A percentile compares a stretch with the other conserved stretches of the same genome.
phyloP scores from a whole-genome alignment of 2,888 invertebrate species.

The Ochropleura plecta region DNA sequence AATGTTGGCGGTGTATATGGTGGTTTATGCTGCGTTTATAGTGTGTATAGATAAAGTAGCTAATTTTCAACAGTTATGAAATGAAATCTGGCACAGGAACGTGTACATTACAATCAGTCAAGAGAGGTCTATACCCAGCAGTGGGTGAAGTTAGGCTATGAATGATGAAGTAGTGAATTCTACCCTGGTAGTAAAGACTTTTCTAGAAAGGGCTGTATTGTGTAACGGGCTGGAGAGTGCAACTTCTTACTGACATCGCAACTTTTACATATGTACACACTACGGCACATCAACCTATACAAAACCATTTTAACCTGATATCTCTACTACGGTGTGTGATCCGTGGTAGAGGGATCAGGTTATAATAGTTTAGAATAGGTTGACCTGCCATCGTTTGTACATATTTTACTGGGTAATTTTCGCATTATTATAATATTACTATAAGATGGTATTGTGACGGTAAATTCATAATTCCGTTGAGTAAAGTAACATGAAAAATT shows the following conservation, averaged over 20 bases:
- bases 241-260: background rate
- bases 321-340: too few relatives aligned
- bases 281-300: too few relatives aligned
- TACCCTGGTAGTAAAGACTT: background rate
- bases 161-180: background rate
- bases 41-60: background rate
- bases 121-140: background rate
- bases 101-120: background rate
- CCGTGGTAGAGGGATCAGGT: too few relatives aligned
- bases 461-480: too few relatives aligned
- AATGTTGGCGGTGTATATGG: background rate
- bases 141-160: background rate
- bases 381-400: too few relatives aligned
- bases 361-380: too few relatives aligned
- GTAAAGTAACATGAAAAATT: too few relatives aligned
- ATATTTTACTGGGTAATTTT: too few relatives aligned
- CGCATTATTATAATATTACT: too few relatives aligned
- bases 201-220: background rate
- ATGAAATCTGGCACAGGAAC: background rate
- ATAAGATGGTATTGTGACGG: too few relatives aligned
- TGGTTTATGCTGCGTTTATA: background rate
- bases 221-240: background rate
- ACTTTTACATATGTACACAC: too few relatives aligned
- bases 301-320: too few relatives aligned
- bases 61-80: background rate